phyloP scores from a whole-genome alignment of 2,888 invertebrate genomes.

The Aleiodes alternator region DNA sequence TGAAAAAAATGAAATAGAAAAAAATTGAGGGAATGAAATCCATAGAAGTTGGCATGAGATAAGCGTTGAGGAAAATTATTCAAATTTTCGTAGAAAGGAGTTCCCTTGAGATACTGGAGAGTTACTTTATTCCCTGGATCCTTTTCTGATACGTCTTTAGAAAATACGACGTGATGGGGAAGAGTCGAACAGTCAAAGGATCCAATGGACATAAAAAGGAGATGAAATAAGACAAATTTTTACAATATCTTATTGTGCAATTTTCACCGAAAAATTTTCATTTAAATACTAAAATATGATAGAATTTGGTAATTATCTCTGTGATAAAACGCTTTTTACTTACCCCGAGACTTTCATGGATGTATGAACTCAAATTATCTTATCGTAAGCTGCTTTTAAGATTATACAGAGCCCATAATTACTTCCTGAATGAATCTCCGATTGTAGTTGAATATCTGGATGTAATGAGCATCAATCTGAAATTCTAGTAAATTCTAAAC shows the following conservation, averaged over 20 bases:
- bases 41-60: constrained; percentile 12
- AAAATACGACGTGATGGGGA: neutral
- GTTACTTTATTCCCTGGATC: constrained; percentile 25
- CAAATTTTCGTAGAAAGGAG: constrained; percentile 24
- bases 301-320: neutral
- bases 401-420: neutral
- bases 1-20: neutral
- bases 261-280: too few species aligned
- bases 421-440: neutral
- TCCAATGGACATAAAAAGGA: constrained; percentile 64
- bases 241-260: too few species aligned
- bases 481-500: neutral
- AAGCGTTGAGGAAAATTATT: constrained; percentile 27
- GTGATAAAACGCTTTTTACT: neutral
- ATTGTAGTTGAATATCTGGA: neutral
- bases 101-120: constrained; percentile 26
- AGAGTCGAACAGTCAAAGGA: constrained; percentile 28
- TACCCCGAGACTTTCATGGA: neutral
- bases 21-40: constrained; percentile 11
- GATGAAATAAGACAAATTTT: constrained; percentile 35
- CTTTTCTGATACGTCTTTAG: constrained; percentile 11
- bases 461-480: constrained; percentile 22
- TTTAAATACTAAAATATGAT: too few species aligned
- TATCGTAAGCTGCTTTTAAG: constrained; percentile 1
- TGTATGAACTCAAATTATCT: neutral